phyloP scores from a whole-genome alignment of 2,888 invertebrate species.

The Macrophya annulata region DNA sequence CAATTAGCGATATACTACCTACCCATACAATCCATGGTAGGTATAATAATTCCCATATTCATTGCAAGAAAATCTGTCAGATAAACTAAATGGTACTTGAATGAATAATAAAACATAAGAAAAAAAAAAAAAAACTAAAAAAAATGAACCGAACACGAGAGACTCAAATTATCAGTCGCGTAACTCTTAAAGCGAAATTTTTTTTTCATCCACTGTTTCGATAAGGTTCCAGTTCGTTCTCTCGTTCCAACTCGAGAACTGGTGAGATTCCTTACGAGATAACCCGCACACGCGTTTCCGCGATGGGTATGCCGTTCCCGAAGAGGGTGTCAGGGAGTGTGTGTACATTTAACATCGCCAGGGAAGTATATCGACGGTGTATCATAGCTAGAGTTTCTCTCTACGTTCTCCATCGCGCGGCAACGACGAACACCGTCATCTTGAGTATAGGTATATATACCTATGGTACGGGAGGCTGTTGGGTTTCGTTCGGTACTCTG shows the following conservation, averaged over 20 bases:
- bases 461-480: conserved; percentile 46
- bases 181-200: conserved; percentile 3
- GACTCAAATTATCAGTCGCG: conserved; percentile 20
- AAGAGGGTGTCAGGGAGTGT: conserved; percentile 45
- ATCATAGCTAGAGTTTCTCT: conserved; percentile 70
- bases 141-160: background rate
- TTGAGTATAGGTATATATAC: conserved; percentile 36
- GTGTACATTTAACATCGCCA: background rate
- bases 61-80: background rate
- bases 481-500: conserved; percentile 59
- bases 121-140: background rate
- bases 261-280: conserved; percentile 48
- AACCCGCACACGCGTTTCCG: conserved; percentile 40
- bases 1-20: background rate
- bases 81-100: background rate
- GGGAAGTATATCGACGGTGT: conserved; percentile 64
- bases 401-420: conserved; percentile 45
- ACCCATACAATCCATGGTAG: background rate
- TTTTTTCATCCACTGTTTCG: background rate
- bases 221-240: conserved; percentile 31
- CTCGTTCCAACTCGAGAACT: background rate
- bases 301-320: conserved; percentile 54
- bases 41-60: background rate
- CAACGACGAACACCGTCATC: conserved; percentile 25
- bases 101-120: background rate